A percentile compares a stretch with the other conserved stretches of the same genome.
These are phyloP conservation scores for Parazoanthus darwini DNA, from an alignment of 92 coral and sea anemone genomes.

Conservation along the genomic window DNA sequence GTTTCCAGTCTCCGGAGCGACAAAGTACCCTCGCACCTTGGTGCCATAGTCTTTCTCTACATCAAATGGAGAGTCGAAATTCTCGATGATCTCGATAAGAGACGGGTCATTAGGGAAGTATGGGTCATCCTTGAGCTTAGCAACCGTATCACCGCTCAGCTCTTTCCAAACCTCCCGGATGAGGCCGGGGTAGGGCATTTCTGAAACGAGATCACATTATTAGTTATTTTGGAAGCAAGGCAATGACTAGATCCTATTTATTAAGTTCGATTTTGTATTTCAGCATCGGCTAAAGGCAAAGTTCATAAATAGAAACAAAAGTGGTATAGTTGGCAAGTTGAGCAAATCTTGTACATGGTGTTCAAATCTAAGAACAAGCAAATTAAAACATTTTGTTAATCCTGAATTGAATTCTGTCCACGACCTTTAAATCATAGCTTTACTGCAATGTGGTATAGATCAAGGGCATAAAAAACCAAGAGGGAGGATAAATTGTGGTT, in stretches of 20 bases:
- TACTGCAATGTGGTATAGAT: not conserved
- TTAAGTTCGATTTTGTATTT: too few species aligned
- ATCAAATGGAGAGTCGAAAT: slow-evolving; percentile 97
- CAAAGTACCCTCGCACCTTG: slow-evolving; percentile 94
- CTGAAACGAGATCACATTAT: slow-evolving; percentile 41
- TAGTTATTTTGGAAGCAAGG: not conserved
- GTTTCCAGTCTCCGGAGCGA: slow-evolving; percentile 98
- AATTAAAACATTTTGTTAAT: too few species aligned
- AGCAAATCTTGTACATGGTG: not conserved
- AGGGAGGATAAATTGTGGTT: not conserved
- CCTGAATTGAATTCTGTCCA: too few species aligned
- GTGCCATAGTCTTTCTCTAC: slow-evolving; percentile 95
- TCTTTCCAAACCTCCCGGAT: slow-evolving; percentile 99
- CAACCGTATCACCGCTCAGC: slow-evolving; percentile 76
- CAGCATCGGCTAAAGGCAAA: not conserved
- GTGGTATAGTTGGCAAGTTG: not conserved
- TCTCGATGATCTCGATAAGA: slow-evolving; percentile 95
- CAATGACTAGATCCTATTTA: not conserved
- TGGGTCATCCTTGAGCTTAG: slow-evolving; percentile 81
- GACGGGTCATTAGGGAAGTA: slow-evolving; percentile 99
- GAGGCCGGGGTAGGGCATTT: slow-evolving; percentile 98
- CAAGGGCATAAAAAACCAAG: not conserved
- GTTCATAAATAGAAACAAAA: not conserved
- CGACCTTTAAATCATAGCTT: not conserved
- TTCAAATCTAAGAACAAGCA: too few species aligned